phyloP scores from a whole-genome alignment of 2,113 vertebrate species.

The Trochalopteron elliotii region DNA sequence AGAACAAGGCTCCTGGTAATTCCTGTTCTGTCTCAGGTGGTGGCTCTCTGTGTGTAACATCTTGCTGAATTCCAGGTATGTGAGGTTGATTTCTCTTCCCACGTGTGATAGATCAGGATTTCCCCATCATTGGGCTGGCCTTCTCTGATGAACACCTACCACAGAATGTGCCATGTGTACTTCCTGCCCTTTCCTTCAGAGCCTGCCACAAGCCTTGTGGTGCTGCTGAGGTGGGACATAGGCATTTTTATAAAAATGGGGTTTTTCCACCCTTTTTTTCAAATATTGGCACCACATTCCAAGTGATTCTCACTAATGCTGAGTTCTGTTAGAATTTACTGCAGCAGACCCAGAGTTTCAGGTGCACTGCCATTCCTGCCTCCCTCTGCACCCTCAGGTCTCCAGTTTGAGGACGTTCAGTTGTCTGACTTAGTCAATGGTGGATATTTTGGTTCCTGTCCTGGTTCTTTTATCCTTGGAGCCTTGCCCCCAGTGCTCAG shows the following conservation, averaged over 20 bases:
- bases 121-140: background rate
- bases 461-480: background rate
- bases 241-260: background rate
- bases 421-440: background rate
- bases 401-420: background rate
- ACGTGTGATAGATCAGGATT: background rate
- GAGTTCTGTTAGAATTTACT: background rate
- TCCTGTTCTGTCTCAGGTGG: background rate
- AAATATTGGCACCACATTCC: background rate
- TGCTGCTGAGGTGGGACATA: background rate
- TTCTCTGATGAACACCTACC: background rate
- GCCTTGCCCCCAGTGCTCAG: background rate
- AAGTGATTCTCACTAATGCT: background rate
- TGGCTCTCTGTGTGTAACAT: background rate
- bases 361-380: background rate
- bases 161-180: rapidly evolving
- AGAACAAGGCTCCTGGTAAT: background rate
- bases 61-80: background rate
- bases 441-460: background rate
- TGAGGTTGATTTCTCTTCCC: background rate
- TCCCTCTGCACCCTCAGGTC: background rate
- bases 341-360: background rate
- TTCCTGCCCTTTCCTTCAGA: background rate
- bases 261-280: background rate
- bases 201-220: background rate